Base-by-base conservation (phyloP, 2,888 invertebrate genomes). In the Agonopterix alstromeriana region DNA sequence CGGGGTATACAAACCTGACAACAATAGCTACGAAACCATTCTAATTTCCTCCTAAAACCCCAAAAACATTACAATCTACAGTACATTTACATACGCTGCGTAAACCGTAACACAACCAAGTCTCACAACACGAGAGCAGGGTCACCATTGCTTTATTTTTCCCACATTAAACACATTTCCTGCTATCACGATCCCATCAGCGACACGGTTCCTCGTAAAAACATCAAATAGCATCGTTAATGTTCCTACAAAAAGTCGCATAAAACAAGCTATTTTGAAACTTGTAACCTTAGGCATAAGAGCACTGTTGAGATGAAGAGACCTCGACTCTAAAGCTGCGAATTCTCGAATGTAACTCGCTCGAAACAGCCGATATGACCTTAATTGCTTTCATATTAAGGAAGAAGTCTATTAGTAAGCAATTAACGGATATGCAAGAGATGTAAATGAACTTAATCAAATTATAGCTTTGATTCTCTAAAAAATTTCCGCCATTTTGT, bases 141-240 rank as follows among this genome's bases (percentile, higher is more conserved):
- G 49, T 27, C 38, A 43, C 35, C 36, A 36, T 45, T 35, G 38
- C 41, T 47, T 45, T 49, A 49, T 49, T 45, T n/a, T 35, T 36
- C 38, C 11, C 42, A 43, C 49, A 43, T 49, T 49, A 40, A 46
- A 43, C 43, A 43, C 46, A 46, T 38, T 49, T 43, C 36, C 44
- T n/a, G 17, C 36, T 46, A 49, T 49, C 49, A 38, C 49, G 43
- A 45, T 48, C 49, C 40, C 46, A 46, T 43, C 43, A 52, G 10
- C 36, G 27, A 27, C 27, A 27, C 38, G 38, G 10, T 42, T 12
- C 43, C 45, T 52, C 49, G 17, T 47, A 47, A 46, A 42, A 45
- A 45, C 48, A 44, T 42, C 36, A 10, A 45, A 48, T 27, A 36
- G 45, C 45, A 42, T 45, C 48, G 42, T 44, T 35, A 44, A 27